These are phyloP conservation scores for Anoplophora glabripennis DNA, from an alignment of 1,140 invertebrate species.

Conservation along the genomic window DNA sequence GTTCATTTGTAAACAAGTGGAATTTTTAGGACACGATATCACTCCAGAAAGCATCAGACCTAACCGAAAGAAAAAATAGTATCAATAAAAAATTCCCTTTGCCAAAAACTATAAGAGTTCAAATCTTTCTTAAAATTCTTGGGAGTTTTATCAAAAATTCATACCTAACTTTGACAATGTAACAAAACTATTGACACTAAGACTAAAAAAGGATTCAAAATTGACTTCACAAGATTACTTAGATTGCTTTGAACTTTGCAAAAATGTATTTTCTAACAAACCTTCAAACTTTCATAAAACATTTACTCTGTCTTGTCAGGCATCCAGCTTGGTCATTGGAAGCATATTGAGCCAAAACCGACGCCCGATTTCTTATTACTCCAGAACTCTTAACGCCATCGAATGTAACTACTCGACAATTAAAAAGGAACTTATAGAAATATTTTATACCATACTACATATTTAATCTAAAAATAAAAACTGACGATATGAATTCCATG, in stretches of 20 bases:
- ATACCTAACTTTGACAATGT: constrained; percentile 11
- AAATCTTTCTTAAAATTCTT: constrained; percentile 26
- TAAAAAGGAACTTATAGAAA: constrained; percentile 11
- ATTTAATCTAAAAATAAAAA: no score
- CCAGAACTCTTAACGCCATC: background rate
- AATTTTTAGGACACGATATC: constrained; percentile 43
- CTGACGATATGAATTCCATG: no score
- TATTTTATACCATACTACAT: constrained; percentile 5
- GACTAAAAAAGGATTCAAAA: constrained; percentile 22
- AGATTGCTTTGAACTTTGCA: constrained; percentile 3
- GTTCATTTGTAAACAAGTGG: constrained; percentile 41
- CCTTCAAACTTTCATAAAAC: constrained; percentile 32
- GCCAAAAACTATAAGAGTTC: constrained; percentile 30
- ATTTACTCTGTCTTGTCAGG: constrained; percentile 29
- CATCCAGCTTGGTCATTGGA: no score
- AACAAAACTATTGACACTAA: constrained; percentile 7
- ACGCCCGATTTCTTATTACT: background rate
- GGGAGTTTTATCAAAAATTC: constrained; percentile 17
- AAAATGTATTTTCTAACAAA: constrained; percentile 13
- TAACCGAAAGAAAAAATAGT: constrained; percentile 36
- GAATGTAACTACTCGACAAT: background rate
- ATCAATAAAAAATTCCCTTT: constrained; percentile 32
- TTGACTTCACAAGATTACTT: background rate
- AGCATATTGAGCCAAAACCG: no score
- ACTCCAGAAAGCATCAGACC: constrained; percentile 27